These are phyloP conservation scores for Campylomormyrus tamandua DNA, from an alignment of 2,113 vertebrate genomes.

Conservation along the genomic window DNA sequence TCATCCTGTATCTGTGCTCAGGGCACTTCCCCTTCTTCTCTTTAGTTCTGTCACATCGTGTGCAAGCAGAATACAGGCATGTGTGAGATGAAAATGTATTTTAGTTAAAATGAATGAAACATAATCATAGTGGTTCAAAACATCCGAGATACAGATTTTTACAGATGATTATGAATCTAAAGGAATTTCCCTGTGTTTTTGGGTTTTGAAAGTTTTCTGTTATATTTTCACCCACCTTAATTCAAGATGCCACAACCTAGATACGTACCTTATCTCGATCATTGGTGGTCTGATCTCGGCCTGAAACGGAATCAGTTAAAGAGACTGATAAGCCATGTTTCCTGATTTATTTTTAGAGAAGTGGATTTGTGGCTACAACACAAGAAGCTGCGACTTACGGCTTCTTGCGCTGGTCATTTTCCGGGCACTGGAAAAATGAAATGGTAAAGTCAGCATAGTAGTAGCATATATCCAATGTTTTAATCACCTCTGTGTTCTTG, in stretches of 20 bases:
- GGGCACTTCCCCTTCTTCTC: too few species aligned
- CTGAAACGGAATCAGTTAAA: neutral
- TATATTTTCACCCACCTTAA: too few species aligned
- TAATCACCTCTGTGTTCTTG: neutral
- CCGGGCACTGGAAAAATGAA: neutral
- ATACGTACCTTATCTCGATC: neutral
- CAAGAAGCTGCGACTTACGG: neutral
- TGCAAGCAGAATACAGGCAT: too few species aligned
- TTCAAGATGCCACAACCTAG: neutral
- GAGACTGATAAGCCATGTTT: neutral
- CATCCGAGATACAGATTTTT: too few species aligned
- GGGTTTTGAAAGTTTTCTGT: too few species aligned
- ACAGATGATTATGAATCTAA: too few species aligned
- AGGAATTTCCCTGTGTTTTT: too few species aligned
- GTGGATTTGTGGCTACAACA: neutral
- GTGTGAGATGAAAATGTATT: too few species aligned
- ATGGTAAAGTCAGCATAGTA: neutral
- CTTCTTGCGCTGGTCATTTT: neutral
- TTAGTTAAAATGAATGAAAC: too few species aligned
- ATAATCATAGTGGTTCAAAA: too few species aligned
- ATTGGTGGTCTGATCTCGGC: neutral
- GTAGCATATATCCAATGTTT: neutral
- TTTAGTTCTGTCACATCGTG: too few species aligned
- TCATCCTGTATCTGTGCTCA: too few species aligned
- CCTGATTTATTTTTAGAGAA: neutral